Evolutionary conservation across 1,140 invertebrate species (phyloP), one percentile per base, ranked within the genome.

Genomic region (Bombus sibiricus): DNA sequence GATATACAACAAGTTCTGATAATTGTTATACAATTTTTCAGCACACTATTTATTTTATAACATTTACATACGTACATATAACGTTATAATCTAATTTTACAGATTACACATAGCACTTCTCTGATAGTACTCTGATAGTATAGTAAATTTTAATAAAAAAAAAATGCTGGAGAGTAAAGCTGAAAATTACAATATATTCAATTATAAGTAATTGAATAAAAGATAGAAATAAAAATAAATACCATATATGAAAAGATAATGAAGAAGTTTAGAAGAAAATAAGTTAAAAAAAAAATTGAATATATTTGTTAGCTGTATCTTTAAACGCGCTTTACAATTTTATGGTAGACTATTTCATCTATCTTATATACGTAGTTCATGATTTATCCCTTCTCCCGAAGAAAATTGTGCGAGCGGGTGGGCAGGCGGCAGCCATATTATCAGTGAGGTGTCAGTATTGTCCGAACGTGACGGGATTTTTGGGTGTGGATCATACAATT

Each of bases 361-460:
- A 80, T 71, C 25, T 69, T 9, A 69, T 3, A 10, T 18, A 25
- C 53, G 32, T 85, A 83, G 73, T 88, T 86, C 47, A 41, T 74
- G 82, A 76, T 57, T 69, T 69, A 53, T 64, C 76, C 86, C 66
- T 39, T 28, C 72, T 13, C 32, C 34, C 9, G 1, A n/a, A 59
- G 73, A 73, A 37, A 59, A 81, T 53, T 34, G 64, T 83, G 78
- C 75, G 37, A 84, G 72, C 79, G 78, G 81, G 86, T 80, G 82
- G 88, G 66, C 86, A 83, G 91, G 89, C 74, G 79, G 93, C 94
- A 89, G 94, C 94, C 94, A 95, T 95, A 94, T 95, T 95, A 93
- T 94, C 92, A 94, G 94, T 95, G 94, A 95, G 94, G 94, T 95
- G 94, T 95, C 94, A 95, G 93, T 95, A 95, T 94, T 95, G 94